Conservation (phyloP, 2,797 vertebrate species). For the Otolemur crassicaudatus region DNA sequence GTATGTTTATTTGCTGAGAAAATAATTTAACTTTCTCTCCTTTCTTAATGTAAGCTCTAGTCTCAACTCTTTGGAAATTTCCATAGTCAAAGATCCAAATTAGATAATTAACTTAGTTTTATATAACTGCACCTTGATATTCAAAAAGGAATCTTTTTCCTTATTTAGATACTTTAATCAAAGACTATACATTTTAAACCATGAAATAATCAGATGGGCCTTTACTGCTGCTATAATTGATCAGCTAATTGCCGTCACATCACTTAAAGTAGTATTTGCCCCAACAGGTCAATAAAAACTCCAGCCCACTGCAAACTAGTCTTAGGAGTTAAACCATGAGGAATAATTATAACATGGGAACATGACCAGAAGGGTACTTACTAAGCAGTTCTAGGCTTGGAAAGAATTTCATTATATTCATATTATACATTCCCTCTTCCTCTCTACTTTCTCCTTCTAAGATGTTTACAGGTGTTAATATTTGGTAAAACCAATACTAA, state of each 20-base stretch:
- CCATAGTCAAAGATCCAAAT: slow-evolving; percentile 27
- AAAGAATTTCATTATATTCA: neutral
- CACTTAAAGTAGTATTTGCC: neutral
- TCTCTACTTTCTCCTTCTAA: neutral
- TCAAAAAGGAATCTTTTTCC: slow-evolving; percentile 12
- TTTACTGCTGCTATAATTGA: neutral
- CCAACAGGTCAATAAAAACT: neutral
- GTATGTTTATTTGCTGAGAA: neutral
- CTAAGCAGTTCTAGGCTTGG: neutral
- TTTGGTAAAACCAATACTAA: neutral
- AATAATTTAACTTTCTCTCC: slow-evolving; percentile 30
- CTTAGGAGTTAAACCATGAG: neutral
- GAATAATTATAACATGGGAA: neutral
- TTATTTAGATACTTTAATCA: slow-evolving; percentile 30
- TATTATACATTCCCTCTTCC: neutral
- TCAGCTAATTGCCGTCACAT: neutral
- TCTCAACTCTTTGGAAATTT: slow-evolving; percentile 10
- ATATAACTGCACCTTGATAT: neutral
- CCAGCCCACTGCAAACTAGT: neutral
- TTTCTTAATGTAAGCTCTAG: slow-evolving; percentile 29
- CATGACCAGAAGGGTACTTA: neutral
- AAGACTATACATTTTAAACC: neutral
- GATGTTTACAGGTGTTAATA: neutral
- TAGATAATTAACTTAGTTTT: slow-evolving; percentile 19
- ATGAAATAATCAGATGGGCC: slow-evolving; percentile 11